Evolutionary conservation across 1,140 invertebrate genomes (phyloP).

Genomic region (Maniola jurtina): DNA sequence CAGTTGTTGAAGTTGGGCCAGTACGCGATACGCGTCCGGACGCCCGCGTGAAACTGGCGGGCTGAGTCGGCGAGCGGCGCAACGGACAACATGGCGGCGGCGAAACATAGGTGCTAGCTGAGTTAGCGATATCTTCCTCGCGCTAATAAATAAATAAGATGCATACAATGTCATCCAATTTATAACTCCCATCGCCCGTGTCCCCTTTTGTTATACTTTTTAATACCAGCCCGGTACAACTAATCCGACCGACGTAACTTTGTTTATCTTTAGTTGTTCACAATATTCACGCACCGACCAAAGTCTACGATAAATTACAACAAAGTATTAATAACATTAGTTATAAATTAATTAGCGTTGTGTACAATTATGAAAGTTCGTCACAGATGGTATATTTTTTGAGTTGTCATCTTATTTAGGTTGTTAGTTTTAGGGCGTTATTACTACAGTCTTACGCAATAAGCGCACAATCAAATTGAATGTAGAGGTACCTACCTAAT

Average conservation of each 20-base stretch:
- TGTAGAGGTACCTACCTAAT: conserved; percentile 16
- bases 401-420: neutral
- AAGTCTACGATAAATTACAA: neutral
- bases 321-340: too few species aligned
- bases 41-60: conserved; percentile 72
- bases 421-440: conserved; percentile 13
- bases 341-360: neutral
- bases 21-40: conserved; percentile 46
- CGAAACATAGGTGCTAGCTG: conserved; percentile 57
- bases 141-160: conserved; percentile 73
- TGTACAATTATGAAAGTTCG: too few species aligned
- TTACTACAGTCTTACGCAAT: conserved; percentile 23
- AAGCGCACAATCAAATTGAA: conserved; percentile 22
- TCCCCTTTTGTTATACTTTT: conserved; percentile 1
- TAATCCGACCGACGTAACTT: neutral
- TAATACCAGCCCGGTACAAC: too few species aligned
- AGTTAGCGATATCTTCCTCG: conserved; percentile 58
- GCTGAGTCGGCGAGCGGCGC: conserved; percentile 44
- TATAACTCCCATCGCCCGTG: conserved; percentile 12
- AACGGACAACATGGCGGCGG: conserved; percentile 52
- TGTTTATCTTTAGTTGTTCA: neutral
- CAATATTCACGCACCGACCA: conserved; percentile 14
- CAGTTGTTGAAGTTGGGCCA: conserved; percentile 29
- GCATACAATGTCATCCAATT: conserved; percentile 33
- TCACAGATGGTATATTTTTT: neutral